Evolutionary conservation across 2,797 vertebrate species (phyloP).

Genomic region (Coluber constrictor): DNA sequence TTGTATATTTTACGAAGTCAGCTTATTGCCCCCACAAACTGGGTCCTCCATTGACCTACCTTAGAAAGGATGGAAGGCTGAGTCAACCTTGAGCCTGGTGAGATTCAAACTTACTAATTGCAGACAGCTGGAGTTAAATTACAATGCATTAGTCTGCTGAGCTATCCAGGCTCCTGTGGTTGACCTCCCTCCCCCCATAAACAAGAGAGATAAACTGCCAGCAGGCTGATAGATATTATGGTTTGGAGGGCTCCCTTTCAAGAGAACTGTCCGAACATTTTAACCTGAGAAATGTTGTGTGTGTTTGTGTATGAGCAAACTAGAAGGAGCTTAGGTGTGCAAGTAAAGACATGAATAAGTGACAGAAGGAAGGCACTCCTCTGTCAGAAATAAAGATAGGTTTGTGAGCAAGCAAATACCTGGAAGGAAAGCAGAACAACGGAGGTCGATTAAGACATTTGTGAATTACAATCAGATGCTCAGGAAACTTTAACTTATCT

Average conservation of each 20-base stretch:
- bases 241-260: not conserved
- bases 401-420: not conserved
- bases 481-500: not conserved
- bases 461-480: too few relatives aligned
- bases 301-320: not conserved
- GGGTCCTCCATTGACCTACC: too few relatives aligned
- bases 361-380: not conserved
- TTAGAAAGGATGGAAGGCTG: too few relatives aligned
- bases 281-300: not conserved
- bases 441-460: not conserved
- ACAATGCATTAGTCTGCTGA: too few relatives aligned
- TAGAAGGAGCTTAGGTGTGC: not conserved
- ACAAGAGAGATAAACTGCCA: too few relatives aligned
- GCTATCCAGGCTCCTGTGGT: not conserved
- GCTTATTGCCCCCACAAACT: too few relatives aligned
- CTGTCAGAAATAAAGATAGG: not conserved
- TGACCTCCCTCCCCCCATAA: too few relatives aligned
- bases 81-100: too few relatives aligned
- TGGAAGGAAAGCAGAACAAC: not conserved
- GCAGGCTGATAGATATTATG: not conserved
- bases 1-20: too few relatives aligned
- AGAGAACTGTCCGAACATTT: not conserved
- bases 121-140: too few relatives aligned
- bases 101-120: too few relatives aligned
- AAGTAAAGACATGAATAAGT: not conserved